Base-by-base conservation (phyloP, 2,113 vertebrate genomes). In the Polypterus bichir region DNA sequence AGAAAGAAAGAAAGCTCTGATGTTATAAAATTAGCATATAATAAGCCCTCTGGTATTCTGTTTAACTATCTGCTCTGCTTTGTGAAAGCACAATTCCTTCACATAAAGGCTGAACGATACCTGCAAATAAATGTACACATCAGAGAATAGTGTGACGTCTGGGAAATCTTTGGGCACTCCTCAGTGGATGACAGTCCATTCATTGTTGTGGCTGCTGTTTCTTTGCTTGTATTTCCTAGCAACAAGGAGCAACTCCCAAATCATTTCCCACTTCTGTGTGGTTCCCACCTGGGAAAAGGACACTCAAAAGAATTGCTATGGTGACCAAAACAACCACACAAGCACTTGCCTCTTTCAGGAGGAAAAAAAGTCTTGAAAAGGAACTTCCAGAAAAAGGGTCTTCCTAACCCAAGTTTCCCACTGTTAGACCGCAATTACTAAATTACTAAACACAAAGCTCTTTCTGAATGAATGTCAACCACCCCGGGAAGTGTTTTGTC, bases 271-370 rank as follows among this genome's bases (percentile, higher is more conserved):
- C 65, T 84, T 78, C 68, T 75, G 64, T 65, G 69, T 69, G 70
- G 76, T 83, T 88, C 79, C 83, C 83, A 88, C 87, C 87, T 89
- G 86, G 76, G 75, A 91, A 88, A 88, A 88, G 87, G 84, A 74
- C 79, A 71, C 75, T 70, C 10, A 10, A 73, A 27, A 10, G 61
- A 60, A 76, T 70, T 64, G 59, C 81, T 87, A 86, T 86, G 83
- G 82, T 81, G 89, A 90, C 89, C 63, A 66, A 48, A 71, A 68
- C 74, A 66, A 69, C 66, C 44, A 77, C 62, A 71, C 70, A 88
- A 80, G 74, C 77, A 73, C 74, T 78, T 65, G 9, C 69, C 66
- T 74, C 72, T 68, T 7, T 63, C 73, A 77, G 78, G 77, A 81
- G 75, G 79, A 84, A 74, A 70, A 70, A 75, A 85, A 74, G 68